Conservation (phyloP, 2,113 vertebrate species). For the Seriola dumerili region DNA sequence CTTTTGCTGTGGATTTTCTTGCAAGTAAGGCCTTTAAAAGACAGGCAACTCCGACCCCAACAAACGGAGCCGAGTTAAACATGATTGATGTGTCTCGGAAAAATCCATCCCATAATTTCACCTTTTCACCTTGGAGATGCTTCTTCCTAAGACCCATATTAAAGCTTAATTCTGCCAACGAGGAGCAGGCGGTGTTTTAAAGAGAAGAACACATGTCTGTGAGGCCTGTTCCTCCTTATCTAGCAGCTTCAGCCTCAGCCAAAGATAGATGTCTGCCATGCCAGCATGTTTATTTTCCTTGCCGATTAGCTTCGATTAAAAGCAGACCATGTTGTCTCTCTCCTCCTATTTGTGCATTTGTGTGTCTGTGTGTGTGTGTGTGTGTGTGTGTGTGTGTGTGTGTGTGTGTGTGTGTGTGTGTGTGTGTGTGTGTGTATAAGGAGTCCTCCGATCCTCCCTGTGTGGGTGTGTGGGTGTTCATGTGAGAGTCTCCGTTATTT, state of each 20-base stretch:
- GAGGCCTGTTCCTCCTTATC: constrained; percentile 80
- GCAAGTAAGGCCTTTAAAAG: constrained; percentile 42
- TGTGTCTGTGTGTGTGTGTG: constrained; percentile 61
- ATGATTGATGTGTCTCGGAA: constrained; percentile 76
- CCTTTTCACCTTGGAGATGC: constrained; percentile 76
- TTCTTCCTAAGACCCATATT: constrained; percentile 75
- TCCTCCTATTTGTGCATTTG: constrained; percentile 68
- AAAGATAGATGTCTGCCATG: constrained; percentile 78
- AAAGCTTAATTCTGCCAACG: constrained; percentile 74
- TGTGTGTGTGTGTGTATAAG: constrained; percentile 6
- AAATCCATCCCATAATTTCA: constrained; percentile 82
- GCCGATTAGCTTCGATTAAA: constrained; percentile 83
- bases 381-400: constrained; percentile 76
- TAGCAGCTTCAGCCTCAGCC: constrained; percentile 72
- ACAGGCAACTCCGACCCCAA: constrained; percentile 40
- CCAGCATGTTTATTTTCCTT: constrained; percentile 82
- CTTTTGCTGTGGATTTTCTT: constrained; percentile 44
- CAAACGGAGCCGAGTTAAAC: constrained; percentile 59
- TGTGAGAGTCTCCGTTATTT: constrained; percentile 87
- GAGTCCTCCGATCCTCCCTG: constrained; percentile 63
- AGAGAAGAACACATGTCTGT: constrained; percentile 76
- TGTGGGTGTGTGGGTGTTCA: constrained; percentile 79
- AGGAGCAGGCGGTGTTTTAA: constrained; percentile 76
- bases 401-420: neutral
- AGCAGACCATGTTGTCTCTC: constrained; percentile 79